Percentiles rank a stretch among this genome's conserved stretches.
Conservation (phyloP, 2,113 vertebrate genomes). For the Camarhynchus parvulus region DNA sequence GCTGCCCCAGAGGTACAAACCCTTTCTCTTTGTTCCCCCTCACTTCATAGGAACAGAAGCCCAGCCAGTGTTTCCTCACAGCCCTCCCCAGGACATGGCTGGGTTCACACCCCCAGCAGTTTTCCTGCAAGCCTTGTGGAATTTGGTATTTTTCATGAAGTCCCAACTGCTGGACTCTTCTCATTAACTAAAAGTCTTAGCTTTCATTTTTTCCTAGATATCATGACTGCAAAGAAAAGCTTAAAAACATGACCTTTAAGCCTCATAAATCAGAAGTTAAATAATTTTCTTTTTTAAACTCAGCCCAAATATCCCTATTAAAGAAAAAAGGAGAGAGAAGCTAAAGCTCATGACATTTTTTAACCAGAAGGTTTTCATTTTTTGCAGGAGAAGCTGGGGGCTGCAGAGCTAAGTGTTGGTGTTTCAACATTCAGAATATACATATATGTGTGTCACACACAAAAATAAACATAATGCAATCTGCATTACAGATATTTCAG, state of each 20-base stretch:
- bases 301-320: slow-evolving; percentile 8
- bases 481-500: background rate
- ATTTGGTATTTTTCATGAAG: slow-evolving; percentile 24
- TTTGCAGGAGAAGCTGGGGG: background rate
- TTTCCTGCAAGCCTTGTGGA: slow-evolving; percentile 35
- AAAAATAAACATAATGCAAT: background rate
- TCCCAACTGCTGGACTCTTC: slow-evolving; percentile 1
- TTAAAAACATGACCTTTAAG: slow-evolving; percentile 45
- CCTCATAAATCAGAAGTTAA: slow-evolving; percentile 60
- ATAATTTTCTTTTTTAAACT: slow-evolving; percentile 40
- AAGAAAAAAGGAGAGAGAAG: background rate
- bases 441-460: background rate
- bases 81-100: background rate
- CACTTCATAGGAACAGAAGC: background rate
- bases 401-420: background rate
- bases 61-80: background rate
- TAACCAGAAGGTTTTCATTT: background rate
- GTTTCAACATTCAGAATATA: background rate
- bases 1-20: background rate
- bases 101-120: background rate
- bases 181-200: slow-evolving; percentile 34
- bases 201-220: slow-evolving; percentile 45
- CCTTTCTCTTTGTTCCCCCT: background rate
- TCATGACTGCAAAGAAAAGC: slow-evolving; percentile 25
- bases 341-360: background rate